Evolutionary conservation across 2,797 vertebrate species (phyloP).

Genomic region (Selene dorsalis): DNA sequence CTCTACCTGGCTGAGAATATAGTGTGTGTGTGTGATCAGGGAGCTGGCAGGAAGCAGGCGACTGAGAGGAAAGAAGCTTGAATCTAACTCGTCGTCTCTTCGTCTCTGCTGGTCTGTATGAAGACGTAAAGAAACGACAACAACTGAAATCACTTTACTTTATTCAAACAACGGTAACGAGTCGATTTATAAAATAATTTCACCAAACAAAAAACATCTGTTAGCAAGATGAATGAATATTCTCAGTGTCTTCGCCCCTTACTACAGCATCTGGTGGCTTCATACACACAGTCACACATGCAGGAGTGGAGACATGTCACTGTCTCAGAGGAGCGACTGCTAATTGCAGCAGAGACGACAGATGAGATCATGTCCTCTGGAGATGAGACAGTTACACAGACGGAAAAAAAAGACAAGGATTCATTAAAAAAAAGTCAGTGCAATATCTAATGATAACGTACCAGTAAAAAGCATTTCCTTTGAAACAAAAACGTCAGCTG

Average conservation of each 20-base stretch:
- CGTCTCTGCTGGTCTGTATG: not conserved
- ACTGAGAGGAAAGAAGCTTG: not conserved
- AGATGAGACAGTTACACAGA: constrained; percentile 23
- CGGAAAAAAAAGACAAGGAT: constrained; percentile 1
- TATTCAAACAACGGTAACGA: not conserved
- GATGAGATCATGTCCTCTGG: constrained; percentile 38
- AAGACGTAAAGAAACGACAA: not conserved
- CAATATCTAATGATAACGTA: not conserved
- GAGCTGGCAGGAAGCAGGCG: not conserved
- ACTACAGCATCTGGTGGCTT: constrained; percentile 24
- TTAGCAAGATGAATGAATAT: constrained; percentile 14
- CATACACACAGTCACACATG: constrained; percentile 6
- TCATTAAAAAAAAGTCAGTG: not conserved
- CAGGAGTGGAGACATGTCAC: constrained; percentile 10
- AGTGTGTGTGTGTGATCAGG: constrained; percentile 22
- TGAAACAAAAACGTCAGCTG: not conserved
- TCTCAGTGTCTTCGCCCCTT: not conserved
- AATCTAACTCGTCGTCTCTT: not conserved
- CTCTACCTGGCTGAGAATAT: constrained; percentile 43
- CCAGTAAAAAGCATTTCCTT: not conserved
- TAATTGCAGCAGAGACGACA: constrained; percentile 37
- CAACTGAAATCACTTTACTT: too few relatives aligned
- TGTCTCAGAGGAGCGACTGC: constrained; percentile 17
- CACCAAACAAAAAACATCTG: constrained; percentile 21
- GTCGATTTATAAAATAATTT: not conserved